Evolutionary conservation across 2,888 invertebrate species (phyloP).

Genomic region (Pasiphila rectangulata): DNA sequence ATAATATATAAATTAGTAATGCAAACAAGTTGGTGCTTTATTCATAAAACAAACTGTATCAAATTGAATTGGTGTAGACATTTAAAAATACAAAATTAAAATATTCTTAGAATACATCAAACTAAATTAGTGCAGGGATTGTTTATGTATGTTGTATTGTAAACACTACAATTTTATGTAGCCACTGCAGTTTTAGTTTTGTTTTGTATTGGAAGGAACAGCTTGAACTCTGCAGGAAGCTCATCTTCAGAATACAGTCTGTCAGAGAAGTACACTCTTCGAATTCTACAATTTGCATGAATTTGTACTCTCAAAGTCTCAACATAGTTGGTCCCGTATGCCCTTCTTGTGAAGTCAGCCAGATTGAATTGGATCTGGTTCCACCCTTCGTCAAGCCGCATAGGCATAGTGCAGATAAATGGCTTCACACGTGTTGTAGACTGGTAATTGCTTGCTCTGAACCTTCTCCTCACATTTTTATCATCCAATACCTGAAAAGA

Average conservation of each 20-base stretch:
- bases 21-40: slow-evolving; percentile 27
- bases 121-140: slow-evolving; percentile 42
- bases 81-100: slow-evolving; percentile 50
- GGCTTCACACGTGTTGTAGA: slow-evolving; percentile 96
- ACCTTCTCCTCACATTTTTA: slow-evolving; percentile 92
- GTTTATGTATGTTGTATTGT: slow-evolving; percentile 8
- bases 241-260: slow-evolving; percentile 96
- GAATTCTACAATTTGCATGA: slow-evolving; percentile 96
- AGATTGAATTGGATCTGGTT: slow-evolving; percentile 97
- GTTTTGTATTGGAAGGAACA: slow-evolving; percentile 95
- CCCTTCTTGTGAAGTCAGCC: slow-evolving; percentile 94
- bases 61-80: slow-evolving; percentile 45
- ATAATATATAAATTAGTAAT: slow-evolving; percentile 4
- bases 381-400: slow-evolving; percentile 97
- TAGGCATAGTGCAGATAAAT: slow-evolving; percentile 99
- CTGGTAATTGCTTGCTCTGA: slow-evolving; percentile 97
- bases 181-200: slow-evolving; percentile 81
- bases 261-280: slow-evolving; percentile 94
- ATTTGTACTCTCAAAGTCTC: slow-evolving; percentile 95
- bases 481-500: slow-evolving; percentile 92
- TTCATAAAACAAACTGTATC: slow-evolving; percentile 32
- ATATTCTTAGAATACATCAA: slow-evolving; percentile 64
- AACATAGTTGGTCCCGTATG: slow-evolving; percentile 97
- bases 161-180: slow-evolving; percentile 51
- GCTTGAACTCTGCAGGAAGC: slow-evolving; percentile 96